Conservation (phyloP, 2,888 invertebrate genomes). For the Oxycera nigricornis region DNA sequence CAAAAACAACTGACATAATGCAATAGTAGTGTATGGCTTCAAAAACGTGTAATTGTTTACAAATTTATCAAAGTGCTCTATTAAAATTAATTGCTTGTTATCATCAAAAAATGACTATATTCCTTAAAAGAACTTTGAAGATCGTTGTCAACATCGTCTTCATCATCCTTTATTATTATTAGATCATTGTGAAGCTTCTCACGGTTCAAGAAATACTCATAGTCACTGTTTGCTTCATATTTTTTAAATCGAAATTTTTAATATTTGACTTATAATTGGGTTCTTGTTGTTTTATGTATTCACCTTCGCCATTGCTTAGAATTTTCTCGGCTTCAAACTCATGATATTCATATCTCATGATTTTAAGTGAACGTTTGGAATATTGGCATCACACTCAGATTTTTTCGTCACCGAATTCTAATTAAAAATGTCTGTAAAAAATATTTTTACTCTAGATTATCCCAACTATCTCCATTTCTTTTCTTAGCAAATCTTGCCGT, state of each 20-base stretch:
- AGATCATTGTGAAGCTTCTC: constrained; percentile 4
- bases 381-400: too few species aligned
- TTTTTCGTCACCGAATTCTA: too few species aligned
- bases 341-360: constrained; percentile 44
- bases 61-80: not conserved
- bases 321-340: constrained; percentile 41
- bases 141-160: not conserved
- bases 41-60: not conserved
- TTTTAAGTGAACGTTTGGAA: constrained; percentile 35
- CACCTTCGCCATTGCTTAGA: constrained; percentile 43
- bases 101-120: not conserved
- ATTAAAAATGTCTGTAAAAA: too few species aligned
- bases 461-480: too few species aligned
- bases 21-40: not conserved
- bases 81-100: not conserved
- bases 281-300: constrained; percentile 34
- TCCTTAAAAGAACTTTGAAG: constrained; percentile 1
- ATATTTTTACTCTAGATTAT: too few species aligned
- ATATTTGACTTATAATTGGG: constrained; percentile 30
- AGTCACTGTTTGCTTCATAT: constrained; percentile 28
- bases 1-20: constrained; percentile 2
- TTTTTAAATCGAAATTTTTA: constrained; percentile 22
- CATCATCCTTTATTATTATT: not conserved
- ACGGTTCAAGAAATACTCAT: constrained; percentile 36
- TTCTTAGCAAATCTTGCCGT: too few species aligned